phyloP scores from a whole-genome alignment of 2,888 invertebrate genomes.

The Polydesmus complanatus region DNA sequence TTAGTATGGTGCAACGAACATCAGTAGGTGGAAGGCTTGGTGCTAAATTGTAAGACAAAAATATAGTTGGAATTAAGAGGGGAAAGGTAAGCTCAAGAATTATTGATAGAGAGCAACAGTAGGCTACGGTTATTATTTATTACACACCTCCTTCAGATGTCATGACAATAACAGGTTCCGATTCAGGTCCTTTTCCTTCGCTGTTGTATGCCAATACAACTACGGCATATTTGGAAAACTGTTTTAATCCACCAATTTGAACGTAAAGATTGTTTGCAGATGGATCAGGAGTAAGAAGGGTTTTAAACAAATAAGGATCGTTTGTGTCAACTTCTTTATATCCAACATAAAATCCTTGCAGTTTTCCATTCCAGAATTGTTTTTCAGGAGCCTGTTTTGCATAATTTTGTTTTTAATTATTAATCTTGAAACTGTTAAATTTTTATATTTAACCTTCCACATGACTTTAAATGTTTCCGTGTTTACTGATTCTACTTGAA shows the following conservation, averaged over 20 bases:
- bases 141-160: slow-evolving; percentile 14
- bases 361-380: slow-evolving; percentile 8
- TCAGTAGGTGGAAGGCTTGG: slow-evolving; percentile 10
- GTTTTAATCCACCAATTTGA: slow-evolving; percentile 12
- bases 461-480: slow-evolving; percentile 10
- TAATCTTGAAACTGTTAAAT: background rate
- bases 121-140: no score
- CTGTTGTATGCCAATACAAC: slow-evolving; percentile 14
- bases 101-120: background rate
- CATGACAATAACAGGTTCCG: slow-evolving; percentile 15
- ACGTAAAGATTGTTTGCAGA: slow-evolving; percentile 5
- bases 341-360: slow-evolving; percentile 15
- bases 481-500: slow-evolving; percentile 12
- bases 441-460: slow-evolving; percentile 8
- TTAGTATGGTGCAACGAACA: slow-evolving; percentile 13
- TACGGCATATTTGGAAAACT: slow-evolving; percentile 15
- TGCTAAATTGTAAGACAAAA: background rate
- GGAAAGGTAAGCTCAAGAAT: background rate
- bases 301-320: slow-evolving; percentile 11
- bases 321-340: slow-evolving; percentile 14
- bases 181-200: slow-evolving; percentile 14
- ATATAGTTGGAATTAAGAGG: no score
- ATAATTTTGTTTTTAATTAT: background rate
- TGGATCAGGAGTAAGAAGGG: slow-evolving; percentile 10
- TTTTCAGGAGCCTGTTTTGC: slow-evolving; percentile 4